These are phyloP conservation scores for Sitophilus oryzae DNA, from an alignment of 1,140 invertebrate genomes.

Conservation along the genomic window DNA sequence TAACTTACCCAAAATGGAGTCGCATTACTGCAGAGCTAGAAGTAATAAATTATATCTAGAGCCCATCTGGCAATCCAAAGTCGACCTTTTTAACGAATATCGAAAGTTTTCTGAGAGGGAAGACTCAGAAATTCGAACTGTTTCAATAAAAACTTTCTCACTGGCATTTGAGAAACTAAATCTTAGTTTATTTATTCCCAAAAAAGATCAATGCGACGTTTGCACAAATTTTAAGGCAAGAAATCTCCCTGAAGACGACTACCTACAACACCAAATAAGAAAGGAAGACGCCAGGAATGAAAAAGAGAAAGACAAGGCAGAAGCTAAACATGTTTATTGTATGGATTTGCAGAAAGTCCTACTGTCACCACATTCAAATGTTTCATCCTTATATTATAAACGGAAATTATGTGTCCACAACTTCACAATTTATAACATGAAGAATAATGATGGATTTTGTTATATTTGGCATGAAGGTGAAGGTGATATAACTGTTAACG, in stretches of 20 bases:
- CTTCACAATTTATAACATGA: conserved; percentile 37
- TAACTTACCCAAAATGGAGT: too few species aligned
- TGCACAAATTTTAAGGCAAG: too few species aligned
- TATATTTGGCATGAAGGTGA: conserved; percentile 39
- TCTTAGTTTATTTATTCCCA: too few species aligned
- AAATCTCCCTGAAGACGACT: conserved; percentile 13
- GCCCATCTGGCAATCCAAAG: too few species aligned
- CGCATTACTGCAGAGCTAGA: too few species aligned
- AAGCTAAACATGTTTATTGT: conserved; percentile 11
- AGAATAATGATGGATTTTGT: conserved; percentile 28
- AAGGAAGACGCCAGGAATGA: conserved; percentile 17
- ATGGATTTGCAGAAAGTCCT: conserved; percentile 18
- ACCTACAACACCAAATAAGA: conserved; percentile 4
- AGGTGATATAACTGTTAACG: conserved; percentile 32
- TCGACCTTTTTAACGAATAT: too few species aligned
- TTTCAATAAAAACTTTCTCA: too few species aligned
- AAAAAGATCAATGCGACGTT: too few species aligned
- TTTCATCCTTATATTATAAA: conserved; percentile 17
- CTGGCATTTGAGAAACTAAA: too few species aligned
- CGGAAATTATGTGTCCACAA: conserved; percentile 23
- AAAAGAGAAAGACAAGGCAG: conserved; percentile 13
- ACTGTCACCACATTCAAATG: conserved; percentile 13
- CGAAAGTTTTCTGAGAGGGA: too few species aligned
- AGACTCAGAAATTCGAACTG: too few species aligned
- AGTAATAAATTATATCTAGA: too few species aligned